Percentiles rank a stretch among this genome's conserved stretches.
These are phyloP conservation scores for Teleogryllus occipitalis DNA, from an alignment of 1,140 invertebrate species.

Conservation along the genomic window DNA sequence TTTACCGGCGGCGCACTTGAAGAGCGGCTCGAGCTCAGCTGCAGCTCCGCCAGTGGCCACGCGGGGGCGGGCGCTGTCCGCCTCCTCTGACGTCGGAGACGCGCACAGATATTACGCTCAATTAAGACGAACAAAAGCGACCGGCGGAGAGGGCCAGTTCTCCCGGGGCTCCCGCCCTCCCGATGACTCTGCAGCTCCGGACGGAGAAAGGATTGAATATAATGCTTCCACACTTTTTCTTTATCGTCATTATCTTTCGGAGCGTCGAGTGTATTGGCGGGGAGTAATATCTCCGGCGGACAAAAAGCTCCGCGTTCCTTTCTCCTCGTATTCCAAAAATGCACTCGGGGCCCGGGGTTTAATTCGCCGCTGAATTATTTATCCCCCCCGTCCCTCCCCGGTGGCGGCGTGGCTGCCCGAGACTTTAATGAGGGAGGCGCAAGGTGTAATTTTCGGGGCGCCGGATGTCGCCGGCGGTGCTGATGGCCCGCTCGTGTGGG, in stretches of 20 bases:
- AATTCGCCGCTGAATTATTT: background rate
- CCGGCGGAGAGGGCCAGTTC: no score
- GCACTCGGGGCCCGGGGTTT: background rate
- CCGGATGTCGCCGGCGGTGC: no score
- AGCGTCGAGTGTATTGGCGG: background rate
- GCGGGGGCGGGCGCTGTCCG: background rate
- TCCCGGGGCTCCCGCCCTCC: no score
- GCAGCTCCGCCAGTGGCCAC: background rate
- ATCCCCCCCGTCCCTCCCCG: background rate
- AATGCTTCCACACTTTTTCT: conserved; percentile 4
- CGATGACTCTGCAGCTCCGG: background rate
- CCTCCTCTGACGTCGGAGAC: background rate
- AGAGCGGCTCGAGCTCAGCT: background rate
- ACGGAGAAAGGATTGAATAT: background rate
- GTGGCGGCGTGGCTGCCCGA: no score
- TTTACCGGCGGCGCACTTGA: background rate
- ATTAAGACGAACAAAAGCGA: background rate
- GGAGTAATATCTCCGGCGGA: background rate
- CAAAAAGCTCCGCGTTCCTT: background rate
- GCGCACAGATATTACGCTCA: background rate
- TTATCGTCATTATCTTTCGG: background rate
- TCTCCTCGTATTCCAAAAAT: background rate
- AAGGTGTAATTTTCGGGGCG: no score
- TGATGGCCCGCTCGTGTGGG: no score
- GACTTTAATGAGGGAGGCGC: no score